Percentiles rank a stretch among this genome's conserved stretches.
These are phyloP conservation scores for Atherix ibis DNA, from an alignment of 2,888 invertebrate genomes.

Conservation along the genomic window DNA sequence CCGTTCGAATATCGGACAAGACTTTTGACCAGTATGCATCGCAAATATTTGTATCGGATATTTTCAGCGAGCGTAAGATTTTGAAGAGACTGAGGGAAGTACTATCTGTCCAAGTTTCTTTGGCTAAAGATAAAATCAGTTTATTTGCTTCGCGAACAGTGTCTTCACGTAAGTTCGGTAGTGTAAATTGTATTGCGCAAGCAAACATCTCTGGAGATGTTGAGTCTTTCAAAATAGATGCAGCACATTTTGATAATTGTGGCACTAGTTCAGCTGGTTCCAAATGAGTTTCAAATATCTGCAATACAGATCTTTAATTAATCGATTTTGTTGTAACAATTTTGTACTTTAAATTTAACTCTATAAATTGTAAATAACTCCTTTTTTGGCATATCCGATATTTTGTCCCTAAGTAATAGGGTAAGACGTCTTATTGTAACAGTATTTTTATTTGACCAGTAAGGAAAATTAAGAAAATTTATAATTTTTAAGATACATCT, in stretches of 20 bases:
- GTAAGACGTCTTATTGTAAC: constrained; percentile 27
- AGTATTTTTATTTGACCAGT: constrained; percentile 32
- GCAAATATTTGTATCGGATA: constrained; percentile 32
- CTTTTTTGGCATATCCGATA: constrained; percentile 25
- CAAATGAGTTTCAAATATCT: constrained; percentile 34
- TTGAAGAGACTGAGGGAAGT: constrained; percentile 26
- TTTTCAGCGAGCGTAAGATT: constrained; percentile 33
- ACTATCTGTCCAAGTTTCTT: too few relatives aligned
- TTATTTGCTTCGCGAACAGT: constrained; percentile 27
- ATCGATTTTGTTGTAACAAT: constrained; percentile 1
- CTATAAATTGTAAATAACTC: constrained; percentile 30
- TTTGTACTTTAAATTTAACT: constrained; percentile 17
- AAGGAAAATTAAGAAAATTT: constrained; percentile 33
- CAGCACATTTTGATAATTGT: constrained; percentile 29
- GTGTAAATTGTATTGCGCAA: constrained; percentile 32
- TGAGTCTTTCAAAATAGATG: constrained; percentile 24
- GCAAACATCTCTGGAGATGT: constrained; percentile 31
- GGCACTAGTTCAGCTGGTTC: constrained; percentile 35
- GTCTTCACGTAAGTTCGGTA: constrained; percentile 30
- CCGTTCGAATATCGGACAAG: constrained; percentile 22
- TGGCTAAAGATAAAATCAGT: constrained; percentile 13
- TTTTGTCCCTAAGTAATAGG: constrained; percentile 24
- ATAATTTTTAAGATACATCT: constrained; percentile 23
- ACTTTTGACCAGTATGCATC: constrained; percentile 35
- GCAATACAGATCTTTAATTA: constrained; percentile 14